phyloP scores from a whole-genome alignment of 2,797 vertebrate species.

The Oreochromis mossambicus region DNA sequence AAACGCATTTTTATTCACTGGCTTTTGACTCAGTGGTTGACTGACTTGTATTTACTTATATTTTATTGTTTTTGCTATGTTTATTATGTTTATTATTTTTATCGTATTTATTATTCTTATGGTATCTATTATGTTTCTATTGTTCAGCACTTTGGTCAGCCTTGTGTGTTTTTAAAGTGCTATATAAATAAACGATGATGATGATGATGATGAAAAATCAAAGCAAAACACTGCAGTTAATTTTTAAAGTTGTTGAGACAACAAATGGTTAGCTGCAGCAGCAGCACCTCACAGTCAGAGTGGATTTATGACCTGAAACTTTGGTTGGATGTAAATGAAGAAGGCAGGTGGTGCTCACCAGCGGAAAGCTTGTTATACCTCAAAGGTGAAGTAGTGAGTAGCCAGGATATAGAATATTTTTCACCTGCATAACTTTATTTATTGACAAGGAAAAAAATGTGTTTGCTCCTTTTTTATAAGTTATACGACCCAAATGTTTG shows the following conservation, averaged over 20 bases:
- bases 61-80: too few relatives aligned
- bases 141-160: too few relatives aligned
- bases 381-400: fast-evolving
- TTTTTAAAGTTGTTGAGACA: neutral
- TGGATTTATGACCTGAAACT: neutral
- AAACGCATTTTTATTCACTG: too few relatives aligned
- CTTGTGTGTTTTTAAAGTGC: too few relatives aligned
- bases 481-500: neutral
- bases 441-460: neutral
- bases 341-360: neutral
- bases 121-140: too few relatives aligned
- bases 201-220: too few relatives aligned
- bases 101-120: too few relatives aligned
- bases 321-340: neutral
- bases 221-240: neutral
- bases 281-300: neutral
- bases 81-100: too few relatives aligned
- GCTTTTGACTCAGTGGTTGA: too few relatives aligned
- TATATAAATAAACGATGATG: too few relatives aligned
- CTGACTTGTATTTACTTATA: too few relatives aligned
- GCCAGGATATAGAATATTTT: fast-evolving
- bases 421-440: neutral
- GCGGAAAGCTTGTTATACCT: neutral
- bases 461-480: neutral
- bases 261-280: neutral